Evolutionary conservation across 2,888 invertebrate species (phyloP), one percentile per base, ranked within the genome.

Genomic region (Pseudanteris insignis): DNA sequence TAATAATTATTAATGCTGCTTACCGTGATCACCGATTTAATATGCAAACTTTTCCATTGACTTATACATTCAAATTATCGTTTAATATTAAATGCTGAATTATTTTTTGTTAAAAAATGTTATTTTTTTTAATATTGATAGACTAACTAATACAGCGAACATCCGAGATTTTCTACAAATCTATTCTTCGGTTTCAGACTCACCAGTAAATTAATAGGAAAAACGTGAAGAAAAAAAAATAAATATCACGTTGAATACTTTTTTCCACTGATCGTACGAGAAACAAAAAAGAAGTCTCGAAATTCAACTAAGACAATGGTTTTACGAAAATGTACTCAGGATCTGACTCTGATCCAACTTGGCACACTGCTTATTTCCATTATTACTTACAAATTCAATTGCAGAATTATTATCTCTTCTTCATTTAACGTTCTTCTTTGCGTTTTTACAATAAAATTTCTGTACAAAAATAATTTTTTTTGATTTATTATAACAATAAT

Each of bases 271-370:
- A 28, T 38, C 15, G 15, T 32, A 34, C 26, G 26, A 21, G 24
- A 11, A 59, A 51, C 29, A 12, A 8, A 25, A 15, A 40, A 51
- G 44, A n/a, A n/a, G n/a, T n/a, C n/a, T n/a, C n/a, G n/a, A n/a
- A n/a, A n/a, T n/a, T n/a, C n/a, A n/a, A n/a, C n/a, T n/a, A n/a
- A 59, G 59, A 51, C 51, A 51, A 59, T 59, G 34, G 59, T 59
- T 51, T 59, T 59, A 58, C 44, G 44, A 50, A 50, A 59, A 13
- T 53, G 51, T 47, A 53, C 34, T 41, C 12, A 18, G 6, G 32
- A 51, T 36, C 11, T 12, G 47, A 33, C 29, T 1, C 24, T 11
- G 5, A 44, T 29, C 26, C 14, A 14, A 14, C 34, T 55, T 55
- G 55, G 59, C 59, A 59, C 59, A 59, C 30, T 24, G 36, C 25